Conservation (phyloP, 2,113 vertebrate genomes). For the human (Homo sapiens) region DNA sequence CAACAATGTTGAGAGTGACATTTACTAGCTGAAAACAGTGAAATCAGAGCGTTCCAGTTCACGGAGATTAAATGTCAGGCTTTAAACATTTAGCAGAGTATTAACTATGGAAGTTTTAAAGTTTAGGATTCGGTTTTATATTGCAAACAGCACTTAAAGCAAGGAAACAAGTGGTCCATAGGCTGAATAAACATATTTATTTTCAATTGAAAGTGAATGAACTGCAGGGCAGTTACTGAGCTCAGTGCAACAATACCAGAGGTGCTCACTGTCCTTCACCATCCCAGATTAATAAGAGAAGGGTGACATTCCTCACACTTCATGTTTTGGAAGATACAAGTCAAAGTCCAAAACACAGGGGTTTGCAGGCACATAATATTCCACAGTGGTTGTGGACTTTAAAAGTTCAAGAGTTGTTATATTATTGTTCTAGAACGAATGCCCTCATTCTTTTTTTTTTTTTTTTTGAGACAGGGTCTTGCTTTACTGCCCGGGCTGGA, state of each 20-base stretch:
- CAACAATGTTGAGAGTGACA: slow-evolving; percentile 81
- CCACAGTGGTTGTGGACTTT: neutral
- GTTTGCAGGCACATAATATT: neutral
- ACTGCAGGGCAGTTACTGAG: neutral
- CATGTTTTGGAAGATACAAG: neutral
- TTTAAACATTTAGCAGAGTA: slow-evolving; percentile 61
- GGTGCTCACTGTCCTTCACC: neutral
- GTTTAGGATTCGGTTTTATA: slow-evolving; percentile 38
- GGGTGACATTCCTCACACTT: neutral
- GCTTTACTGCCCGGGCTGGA: too few species aligned
- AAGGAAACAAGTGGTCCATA: neutral
- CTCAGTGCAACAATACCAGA: neutral
- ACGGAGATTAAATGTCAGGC: slow-evolving; percentile 80
- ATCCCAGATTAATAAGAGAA: neutral
- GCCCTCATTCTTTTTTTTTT: too few species aligned
- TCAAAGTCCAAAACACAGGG: neutral
- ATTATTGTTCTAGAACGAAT: slow-evolving; percentile 5
- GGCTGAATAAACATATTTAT: slow-evolving; percentile 23
- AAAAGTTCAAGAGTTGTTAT: neutral
- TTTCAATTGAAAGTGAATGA: slow-evolving; percentile 12
- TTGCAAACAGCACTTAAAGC: slow-evolving; percentile 39
- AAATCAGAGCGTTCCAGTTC: slow-evolving; percentile 71
- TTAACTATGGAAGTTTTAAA: slow-evolving; percentile 55
- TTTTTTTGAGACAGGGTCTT: too few species aligned
- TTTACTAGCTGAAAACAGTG: slow-evolving; percentile 80